Percentiles rank a stretch among this genome's conserved stretches.
Conservation (phyloP, 2,888 invertebrate species). For the Tiphia femorata region DNA sequence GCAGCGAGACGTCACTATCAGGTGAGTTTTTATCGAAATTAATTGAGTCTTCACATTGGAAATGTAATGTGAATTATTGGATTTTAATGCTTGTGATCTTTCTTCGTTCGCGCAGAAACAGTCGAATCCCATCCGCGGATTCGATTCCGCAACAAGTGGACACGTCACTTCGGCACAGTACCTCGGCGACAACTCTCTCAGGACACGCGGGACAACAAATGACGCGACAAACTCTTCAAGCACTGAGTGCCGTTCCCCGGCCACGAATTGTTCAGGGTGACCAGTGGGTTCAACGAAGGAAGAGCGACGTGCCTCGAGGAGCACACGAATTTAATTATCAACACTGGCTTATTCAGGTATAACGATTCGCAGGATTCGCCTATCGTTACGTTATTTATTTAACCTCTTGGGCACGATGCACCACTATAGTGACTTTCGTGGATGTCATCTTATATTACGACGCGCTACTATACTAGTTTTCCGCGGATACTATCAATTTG, state of each 20-base stretch:
- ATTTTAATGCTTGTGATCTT: too few relatives aligned
- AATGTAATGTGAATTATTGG: neutral
- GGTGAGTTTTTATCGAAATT: conserved; percentile 48
- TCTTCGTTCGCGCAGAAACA: conserved; percentile 68
- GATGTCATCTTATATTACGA: too few relatives aligned
- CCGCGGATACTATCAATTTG: too few relatives aligned
- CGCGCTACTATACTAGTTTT: too few relatives aligned
- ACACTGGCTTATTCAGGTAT: conserved; percentile 91
- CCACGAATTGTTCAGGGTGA: conserved; percentile 79
- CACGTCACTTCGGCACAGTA: conserved; percentile 68
- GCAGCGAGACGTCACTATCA: conserved; percentile 63
- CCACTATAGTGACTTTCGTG: too few relatives aligned
- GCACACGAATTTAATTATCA: conserved; percentile 78
- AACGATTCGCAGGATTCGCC: conserved; percentile 2
- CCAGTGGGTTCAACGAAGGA: conserved; percentile 80
- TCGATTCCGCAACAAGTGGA: conserved; percentile 72
- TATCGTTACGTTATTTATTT: neutral
- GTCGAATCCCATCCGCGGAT: conserved; percentile 74
- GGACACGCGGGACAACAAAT: conserved; percentile 73
- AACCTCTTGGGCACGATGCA: too few relatives aligned
- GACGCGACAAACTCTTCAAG: conserved; percentile 79
- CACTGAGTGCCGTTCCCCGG: conserved; percentile 83
- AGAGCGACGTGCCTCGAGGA: conserved; percentile 65
- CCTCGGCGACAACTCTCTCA: conserved; percentile 55
- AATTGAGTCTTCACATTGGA: neutral